phyloP scores from a whole-genome alignment of 2,797 vertebrate species.

The Eospalax fontanierii region DNA sequence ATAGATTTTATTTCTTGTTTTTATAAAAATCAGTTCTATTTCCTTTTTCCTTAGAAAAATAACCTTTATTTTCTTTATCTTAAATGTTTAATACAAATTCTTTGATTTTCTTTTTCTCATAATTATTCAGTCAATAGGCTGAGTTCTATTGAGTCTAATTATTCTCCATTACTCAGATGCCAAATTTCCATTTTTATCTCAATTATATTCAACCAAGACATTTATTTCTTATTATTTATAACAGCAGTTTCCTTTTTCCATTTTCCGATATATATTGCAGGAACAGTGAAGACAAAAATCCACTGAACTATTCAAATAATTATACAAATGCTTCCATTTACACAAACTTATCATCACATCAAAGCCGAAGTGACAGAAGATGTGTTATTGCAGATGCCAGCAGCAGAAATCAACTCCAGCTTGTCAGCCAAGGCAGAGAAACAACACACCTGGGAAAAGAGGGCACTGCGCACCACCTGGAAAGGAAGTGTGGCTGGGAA shows the following conservation, averaged over 20 bases:
- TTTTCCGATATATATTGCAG: slow-evolving; percentile 22
- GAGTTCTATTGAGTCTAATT: slow-evolving; percentile 22
- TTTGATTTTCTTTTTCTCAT: slow-evolving; percentile 49
- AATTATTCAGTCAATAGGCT: slow-evolving; percentile 35
- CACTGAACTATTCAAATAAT: slow-evolving; percentile 44
- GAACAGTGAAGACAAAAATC: slow-evolving; percentile 22
- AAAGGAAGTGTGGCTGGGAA: neutral
- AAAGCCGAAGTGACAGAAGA: neutral
- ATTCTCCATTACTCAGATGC: slow-evolving; percentile 2
- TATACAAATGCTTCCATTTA: neutral
- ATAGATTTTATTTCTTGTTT: slow-evolving; percentile 19
- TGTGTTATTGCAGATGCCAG: neutral
- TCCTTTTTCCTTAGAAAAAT: neutral
- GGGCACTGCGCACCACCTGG: neutral
- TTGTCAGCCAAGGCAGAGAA: neutral
- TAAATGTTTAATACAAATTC: neutral
- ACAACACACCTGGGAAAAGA: neutral
- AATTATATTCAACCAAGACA: slow-evolving; percentile 37
- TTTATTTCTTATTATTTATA: slow-evolving; percentile 24
- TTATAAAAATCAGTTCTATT: neutral
- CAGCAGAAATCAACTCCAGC: neutral
- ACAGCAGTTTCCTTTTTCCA: neutral
- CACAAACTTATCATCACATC: slow-evolving; percentile 12
- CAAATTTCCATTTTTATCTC: slow-evolving; percentile 60
- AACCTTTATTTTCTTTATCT: neutral